Percentiles rank a stretch among this genome's conserved stretches.
phyloP scores from a whole-genome alignment of 2,113 vertebrate species.

The Gobiocypris rarus region DNA sequence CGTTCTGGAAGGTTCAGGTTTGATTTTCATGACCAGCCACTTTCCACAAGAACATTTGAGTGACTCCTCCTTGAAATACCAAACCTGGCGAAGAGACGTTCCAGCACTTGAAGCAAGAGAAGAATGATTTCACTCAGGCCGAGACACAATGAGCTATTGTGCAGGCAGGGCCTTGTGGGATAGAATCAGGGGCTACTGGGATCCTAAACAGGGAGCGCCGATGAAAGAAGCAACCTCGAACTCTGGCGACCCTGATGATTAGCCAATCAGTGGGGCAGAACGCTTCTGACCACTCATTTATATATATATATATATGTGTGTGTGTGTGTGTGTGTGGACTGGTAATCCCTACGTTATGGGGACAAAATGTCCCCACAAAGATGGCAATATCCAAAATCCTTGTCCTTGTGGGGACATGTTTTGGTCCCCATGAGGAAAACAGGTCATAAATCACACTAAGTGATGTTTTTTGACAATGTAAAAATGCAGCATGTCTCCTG shows the following conservation, averaged over 20 bases:
- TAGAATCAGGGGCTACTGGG: conserved; percentile 12
- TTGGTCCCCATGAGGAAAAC: too few species aligned
- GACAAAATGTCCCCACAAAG: too few species aligned
- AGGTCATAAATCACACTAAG: too few species aligned
- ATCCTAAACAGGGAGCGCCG: neutral
- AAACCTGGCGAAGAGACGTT: conserved; percentile 33
- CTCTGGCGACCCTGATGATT: neutral
- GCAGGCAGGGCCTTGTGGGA: conserved; percentile 17
- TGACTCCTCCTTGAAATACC: conserved; percentile 30
- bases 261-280: neutral
- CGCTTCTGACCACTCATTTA: neutral
- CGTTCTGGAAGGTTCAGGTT: neutral
- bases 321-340: too few species aligned
- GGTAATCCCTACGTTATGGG: too few species aligned
- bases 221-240: conserved; percentile 28
- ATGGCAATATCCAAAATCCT: too few species aligned
- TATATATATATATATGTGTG: too few species aligned
- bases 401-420: too few species aligned
- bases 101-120: conserved; percentile 26
- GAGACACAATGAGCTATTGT: conserved; percentile 44
- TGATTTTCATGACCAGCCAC: conserved; percentile 6
- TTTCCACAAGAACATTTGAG: neutral
- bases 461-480: too few species aligned
- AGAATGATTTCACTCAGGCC: conserved; percentile 24
- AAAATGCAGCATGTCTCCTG: too few species aligned